Evolutionary conservation across 1,140 invertebrate species (phyloP).

Genomic region (Zaprionus gabonicus): DNA sequence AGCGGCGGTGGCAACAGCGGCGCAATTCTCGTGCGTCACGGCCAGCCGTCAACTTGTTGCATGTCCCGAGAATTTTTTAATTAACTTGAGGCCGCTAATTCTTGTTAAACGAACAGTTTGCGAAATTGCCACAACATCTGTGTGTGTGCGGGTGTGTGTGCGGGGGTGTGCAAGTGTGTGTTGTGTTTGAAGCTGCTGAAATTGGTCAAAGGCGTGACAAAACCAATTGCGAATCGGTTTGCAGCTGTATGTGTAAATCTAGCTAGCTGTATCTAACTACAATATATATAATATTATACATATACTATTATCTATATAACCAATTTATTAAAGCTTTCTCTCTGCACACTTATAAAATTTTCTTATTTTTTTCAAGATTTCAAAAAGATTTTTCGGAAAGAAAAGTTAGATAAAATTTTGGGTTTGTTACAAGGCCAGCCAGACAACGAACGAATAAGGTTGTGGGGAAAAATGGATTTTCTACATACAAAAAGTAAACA

Average conservation of each 20-base stretch:
- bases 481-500: too few relatives aligned
- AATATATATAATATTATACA: too few relatives aligned
- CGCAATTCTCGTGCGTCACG: conserved; percentile 64
- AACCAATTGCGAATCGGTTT: conserved; percentile 23
- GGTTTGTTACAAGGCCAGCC: too few relatives aligned
- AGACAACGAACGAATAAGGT: too few relatives aligned
- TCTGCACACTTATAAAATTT: too few relatives aligned
- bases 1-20: background rate
- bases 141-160: background rate
- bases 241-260: background rate
- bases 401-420: too few relatives aligned
- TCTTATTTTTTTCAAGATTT: too few relatives aligned
- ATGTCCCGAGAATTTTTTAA: conserved; percentile 55
- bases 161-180: background rate
- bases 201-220: conserved; percentile 24
- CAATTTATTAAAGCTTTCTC: too few relatives aligned
- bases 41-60: conserved; percentile 79
- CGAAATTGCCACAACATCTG: conserved; percentile 22
- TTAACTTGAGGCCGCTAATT: conserved; percentile 57
- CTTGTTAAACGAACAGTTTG: conserved; percentile 33
- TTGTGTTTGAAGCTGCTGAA: conserved; percentile 3
- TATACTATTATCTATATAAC: too few relatives aligned
- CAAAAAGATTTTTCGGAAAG: too few relatives aligned
- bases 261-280: too few relatives aligned
- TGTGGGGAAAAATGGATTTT: too few relatives aligned